Evolutionary conservation across 2,888 invertebrate species (phyloP).

Genomic region (Axea sp.): DNA sequence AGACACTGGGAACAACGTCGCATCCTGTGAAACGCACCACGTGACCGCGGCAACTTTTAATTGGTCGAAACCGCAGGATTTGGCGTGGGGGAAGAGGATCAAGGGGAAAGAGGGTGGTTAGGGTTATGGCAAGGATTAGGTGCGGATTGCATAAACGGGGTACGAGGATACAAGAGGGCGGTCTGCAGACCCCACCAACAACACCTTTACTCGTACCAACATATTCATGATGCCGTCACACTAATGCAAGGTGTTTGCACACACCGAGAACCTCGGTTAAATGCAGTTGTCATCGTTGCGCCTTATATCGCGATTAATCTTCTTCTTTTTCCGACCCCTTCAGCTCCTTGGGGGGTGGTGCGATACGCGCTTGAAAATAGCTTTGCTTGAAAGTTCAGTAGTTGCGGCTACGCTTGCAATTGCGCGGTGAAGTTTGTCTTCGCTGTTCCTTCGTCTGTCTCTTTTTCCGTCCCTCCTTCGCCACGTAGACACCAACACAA

Average conservation of each 20-base stretch:
- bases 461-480: slow-evolving; percentile 54
- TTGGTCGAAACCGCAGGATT: slow-evolving; percentile 72
- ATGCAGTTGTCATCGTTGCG: slow-evolving; percentile 32
- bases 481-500: slow-evolving; percentile 49
- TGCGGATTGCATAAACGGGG: slow-evolving; percentile 68
- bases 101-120: slow-evolving; percentile 65
- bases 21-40: slow-evolving; percentile 67
- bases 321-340: too few relatives aligned
- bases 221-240: slow-evolving; percentile 40
- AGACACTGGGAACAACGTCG: slow-evolving; percentile 48
- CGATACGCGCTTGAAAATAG: too few relatives aligned
- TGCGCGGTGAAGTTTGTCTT: slow-evolving; percentile 26
- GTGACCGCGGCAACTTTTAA: slow-evolving; percentile 78
- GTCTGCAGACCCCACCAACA: slow-evolving; percentile 74
- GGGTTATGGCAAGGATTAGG: slow-evolving; percentile 73
- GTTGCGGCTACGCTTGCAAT: too few relatives aligned
- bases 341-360: too few relatives aligned
- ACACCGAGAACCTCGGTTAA: slow-evolving; percentile 6
- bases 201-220: slow-evolving; percentile 70
- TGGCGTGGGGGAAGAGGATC: slow-evolving; percentile 45
- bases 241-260: slow-evolving; percentile 31
- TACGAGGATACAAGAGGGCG: slow-evolving; percentile 70
- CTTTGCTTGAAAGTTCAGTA: too few relatives aligned
- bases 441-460: slow-evolving; percentile 32
- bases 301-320: too few relatives aligned